Evolutionary conservation across 2,888 invertebrate genomes (phyloP).

Genomic region (Halocaridina rubra): DNA sequence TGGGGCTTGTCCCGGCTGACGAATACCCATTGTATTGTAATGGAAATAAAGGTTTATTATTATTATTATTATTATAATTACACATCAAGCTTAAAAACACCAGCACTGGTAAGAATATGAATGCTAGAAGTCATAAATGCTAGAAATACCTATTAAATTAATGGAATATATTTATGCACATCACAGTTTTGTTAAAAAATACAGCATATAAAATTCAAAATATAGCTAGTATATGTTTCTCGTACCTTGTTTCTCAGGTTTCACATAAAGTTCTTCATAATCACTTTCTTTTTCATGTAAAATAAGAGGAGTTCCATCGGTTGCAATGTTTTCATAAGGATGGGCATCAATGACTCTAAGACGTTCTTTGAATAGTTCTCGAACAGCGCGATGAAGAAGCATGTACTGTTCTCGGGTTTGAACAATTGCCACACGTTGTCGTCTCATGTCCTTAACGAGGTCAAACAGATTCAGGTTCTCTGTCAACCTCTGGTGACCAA

Average conservation of each 20-base stretch:
- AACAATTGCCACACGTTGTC: slow-evolving; percentile 73
- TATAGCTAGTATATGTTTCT: no score
- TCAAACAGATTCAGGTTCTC: slow-evolving; percentile 71
- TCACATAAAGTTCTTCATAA: slow-evolving; percentile 53
- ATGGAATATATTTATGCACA: no score
- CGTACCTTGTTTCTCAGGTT: slow-evolving; percentile 53
- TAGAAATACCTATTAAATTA: no score
- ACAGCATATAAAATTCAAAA: no score
- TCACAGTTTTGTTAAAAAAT: no score
- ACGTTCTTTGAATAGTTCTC: slow-evolving; percentile 72
- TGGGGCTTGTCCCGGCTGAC: no score
- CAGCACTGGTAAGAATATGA: no score
- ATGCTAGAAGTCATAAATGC: no score
- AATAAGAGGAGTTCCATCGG: slow-evolving; percentile 68
- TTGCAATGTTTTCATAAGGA: slow-evolving; percentile 72
- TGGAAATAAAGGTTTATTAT: no score
- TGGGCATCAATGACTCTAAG: slow-evolving; percentile 72
- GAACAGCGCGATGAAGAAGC: slow-evolving; percentile 72
- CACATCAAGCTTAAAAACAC: no score
- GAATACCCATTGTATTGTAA: no score
- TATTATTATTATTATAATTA: no score
- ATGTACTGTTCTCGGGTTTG: slow-evolving; percentile 73
- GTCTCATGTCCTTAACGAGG: slow-evolving; percentile 72
- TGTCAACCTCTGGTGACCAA: slow-evolving; percentile 68
- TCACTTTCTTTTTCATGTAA: slow-evolving; percentile 52